phyloP scores from a whole-genome alignment of 2,888 invertebrate species.

The Macrosiphum euphorbiae region DNA sequence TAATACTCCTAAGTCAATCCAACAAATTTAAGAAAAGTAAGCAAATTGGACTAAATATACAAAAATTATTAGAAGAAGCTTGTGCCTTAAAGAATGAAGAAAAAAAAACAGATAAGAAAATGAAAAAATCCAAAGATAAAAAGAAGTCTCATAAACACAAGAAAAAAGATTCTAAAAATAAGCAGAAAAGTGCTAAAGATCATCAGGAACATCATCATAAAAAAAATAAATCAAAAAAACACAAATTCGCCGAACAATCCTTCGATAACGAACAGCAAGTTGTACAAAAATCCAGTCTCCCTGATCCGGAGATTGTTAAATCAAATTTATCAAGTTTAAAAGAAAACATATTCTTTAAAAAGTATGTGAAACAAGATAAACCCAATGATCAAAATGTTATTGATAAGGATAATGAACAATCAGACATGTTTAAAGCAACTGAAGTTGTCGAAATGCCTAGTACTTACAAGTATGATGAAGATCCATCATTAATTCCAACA shows the following conservation, averaged over 20 bases:
- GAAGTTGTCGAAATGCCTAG: conserved; percentile 42
- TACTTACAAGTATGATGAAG: conserved; percentile 56
- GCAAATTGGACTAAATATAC: conserved; percentile 43
- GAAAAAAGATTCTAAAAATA: conserved; percentile 60
- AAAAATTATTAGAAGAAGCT: conserved; percentile 59
- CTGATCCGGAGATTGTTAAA: conserved; percentile 64
- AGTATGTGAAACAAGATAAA: conserved; percentile 61
- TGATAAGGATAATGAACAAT: conserved; percentile 54
- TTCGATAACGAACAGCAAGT: conserved; percentile 50
- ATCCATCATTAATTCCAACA: conserved; percentile 61
- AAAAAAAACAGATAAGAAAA: conserved; percentile 55
- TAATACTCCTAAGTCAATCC: conserved; percentile 41
- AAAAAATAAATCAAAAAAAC: conserved; percentile 59
- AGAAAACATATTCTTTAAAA: conserved; percentile 59
- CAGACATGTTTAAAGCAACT: conserved; percentile 14
- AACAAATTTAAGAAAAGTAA: conserved; percentile 57
- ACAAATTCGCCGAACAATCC: conserved; percentile 35
- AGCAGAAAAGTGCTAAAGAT: conserved; percentile 54
- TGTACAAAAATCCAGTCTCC: conserved; percentile 52
- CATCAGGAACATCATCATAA: conserved; percentile 60
- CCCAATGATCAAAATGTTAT: conserved; percentile 48
- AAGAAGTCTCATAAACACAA: conserved; percentile 62
- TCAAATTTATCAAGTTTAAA: conserved; percentile 59
- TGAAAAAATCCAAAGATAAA: conserved; percentile 53
- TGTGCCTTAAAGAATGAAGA: conserved; percentile 54